Evolutionary conservation across 2,888 invertebrate species (phyloP).

Genomic region (Idaea straminata): DNA sequence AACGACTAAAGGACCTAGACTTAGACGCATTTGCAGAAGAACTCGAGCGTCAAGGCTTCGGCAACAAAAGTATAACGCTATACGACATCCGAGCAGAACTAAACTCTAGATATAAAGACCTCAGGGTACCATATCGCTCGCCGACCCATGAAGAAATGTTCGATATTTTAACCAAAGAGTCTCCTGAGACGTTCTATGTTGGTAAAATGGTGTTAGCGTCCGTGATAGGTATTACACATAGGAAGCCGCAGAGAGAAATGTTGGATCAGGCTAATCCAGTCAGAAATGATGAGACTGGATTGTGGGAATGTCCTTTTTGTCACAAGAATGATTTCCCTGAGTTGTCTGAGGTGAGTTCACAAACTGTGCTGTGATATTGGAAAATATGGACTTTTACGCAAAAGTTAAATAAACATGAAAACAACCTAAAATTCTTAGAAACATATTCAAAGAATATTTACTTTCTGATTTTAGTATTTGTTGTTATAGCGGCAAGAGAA

Average conservation of each 20-base stretch:
- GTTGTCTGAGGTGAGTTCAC: conserved; percentile 85
- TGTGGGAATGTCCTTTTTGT: conserved; percentile 99
- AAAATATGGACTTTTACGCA: not conserved
- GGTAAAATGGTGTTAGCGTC: conserved; percentile 91
- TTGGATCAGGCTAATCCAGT: conserved; percentile 97
- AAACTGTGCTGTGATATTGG: not conserved
- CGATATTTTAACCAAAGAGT: conserved; percentile 97
- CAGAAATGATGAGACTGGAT: conserved; percentile 94
- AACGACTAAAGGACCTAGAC: conserved; percentile 96
- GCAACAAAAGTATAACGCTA: conserved; percentile 95
- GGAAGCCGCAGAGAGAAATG: conserved; percentile 95
- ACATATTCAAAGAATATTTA: too few species aligned
- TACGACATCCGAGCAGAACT: conserved; percentile 98
- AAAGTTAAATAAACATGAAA: too few species aligned
- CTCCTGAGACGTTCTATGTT: conserved; percentile 95
- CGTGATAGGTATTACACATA: conserved; percentile 90
- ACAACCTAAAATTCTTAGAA: too few species aligned
- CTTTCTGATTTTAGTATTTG: too few species aligned
- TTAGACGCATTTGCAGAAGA: conserved; percentile 99
- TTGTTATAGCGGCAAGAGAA: too few species aligned
- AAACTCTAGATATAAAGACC: conserved; percentile 95
- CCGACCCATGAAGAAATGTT: conserved; percentile 94
- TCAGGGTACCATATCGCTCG: conserved; percentile 87
- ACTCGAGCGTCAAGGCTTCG: conserved; percentile 93
- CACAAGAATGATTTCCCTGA: conserved; percentile 97